Evolutionary conservation across 2,888 invertebrate species (phyloP).

Genomic region (Athalia cordata): DNA sequence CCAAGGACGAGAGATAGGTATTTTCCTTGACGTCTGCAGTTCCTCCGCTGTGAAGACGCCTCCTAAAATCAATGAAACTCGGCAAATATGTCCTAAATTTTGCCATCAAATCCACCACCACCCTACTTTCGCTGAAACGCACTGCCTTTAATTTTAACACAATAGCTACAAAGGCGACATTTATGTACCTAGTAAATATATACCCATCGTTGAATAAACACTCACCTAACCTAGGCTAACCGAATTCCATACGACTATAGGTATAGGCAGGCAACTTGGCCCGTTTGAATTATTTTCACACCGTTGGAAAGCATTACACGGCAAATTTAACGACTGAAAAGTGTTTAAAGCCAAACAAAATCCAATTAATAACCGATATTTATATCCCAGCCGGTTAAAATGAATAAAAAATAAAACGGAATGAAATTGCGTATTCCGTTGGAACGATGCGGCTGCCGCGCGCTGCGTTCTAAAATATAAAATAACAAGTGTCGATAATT

Average conservation of each 20-base stretch:
- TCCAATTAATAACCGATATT: too few relatives aligned
- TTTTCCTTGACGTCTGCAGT: not conserved
- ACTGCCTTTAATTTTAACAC: conserved; percentile 25
- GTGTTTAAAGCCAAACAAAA: too few relatives aligned
- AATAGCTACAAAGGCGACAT: not conserved
- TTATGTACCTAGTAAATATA: not conserved
- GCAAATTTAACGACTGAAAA: too few relatives aligned
- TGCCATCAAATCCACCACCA: conserved; percentile 8
- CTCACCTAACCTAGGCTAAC: not conserved
- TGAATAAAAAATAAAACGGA: too few relatives aligned
- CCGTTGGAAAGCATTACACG: not conserved
- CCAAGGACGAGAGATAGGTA: too few relatives aligned
- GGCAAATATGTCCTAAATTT: not conserved
- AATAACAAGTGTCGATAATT: too few relatives aligned
- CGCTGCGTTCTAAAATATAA: too few relatives aligned
- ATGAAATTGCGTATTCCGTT: too few relatives aligned
- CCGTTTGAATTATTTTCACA: conserved; percentile 7
- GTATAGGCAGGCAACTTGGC: not conserved
- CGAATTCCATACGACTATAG: not conserved
- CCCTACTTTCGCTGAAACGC: not conserved
- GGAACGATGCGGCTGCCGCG: too few relatives aligned
- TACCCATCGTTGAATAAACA: conserved; percentile 15
- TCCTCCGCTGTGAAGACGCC: not conserved
- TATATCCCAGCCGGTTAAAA: too few relatives aligned
- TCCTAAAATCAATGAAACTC: too few relatives aligned